Evolutionary conservation across 2,888 invertebrate genomes (phyloP).

Genomic region (Acleris emargana): DNA sequence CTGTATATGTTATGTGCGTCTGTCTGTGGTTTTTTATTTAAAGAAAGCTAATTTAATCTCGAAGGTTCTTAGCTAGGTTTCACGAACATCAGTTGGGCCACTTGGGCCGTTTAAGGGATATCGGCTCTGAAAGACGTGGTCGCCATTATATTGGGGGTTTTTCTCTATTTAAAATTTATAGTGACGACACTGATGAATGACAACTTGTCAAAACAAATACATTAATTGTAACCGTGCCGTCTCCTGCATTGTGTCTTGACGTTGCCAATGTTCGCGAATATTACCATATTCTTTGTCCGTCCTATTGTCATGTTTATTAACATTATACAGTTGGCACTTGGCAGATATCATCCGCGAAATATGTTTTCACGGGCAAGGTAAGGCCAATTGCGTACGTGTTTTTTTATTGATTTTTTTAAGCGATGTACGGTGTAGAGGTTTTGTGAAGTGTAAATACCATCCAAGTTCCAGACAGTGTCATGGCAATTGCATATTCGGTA

Average conservation of each 20-base stretch:
- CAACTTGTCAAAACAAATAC: conserved; percentile 4
- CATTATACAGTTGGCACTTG: conserved; percentile 5
- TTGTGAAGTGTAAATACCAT: too few relatives aligned
- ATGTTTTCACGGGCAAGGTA: conserved; percentile 4
- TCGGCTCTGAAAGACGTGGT: too few relatives aligned
- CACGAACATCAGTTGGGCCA: too few relatives aligned
- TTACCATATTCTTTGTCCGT: conserved; percentile 1
- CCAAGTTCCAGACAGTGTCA: too few relatives aligned
- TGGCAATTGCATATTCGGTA: too few relatives aligned
- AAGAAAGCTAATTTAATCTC: too few relatives aligned
- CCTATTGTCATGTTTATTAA: conserved; percentile 16
- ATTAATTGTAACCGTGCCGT: background rate
- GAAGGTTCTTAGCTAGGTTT: too few relatives aligned
- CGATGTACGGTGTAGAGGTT: too few relatives aligned
- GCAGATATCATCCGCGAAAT: conserved; percentile 1
- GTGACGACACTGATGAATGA: background rate
- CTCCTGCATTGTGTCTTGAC: conserved; percentile 8
- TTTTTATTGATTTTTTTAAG: background rate
- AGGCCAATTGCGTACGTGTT: conserved; percentile 7
- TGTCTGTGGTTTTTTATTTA: too few relatives aligned
- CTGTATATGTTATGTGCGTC: too few relatives aligned
- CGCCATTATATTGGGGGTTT: too few relatives aligned
- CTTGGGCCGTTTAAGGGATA: too few relatives aligned
- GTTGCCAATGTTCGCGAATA: conserved; percentile 1
- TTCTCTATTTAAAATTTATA: background rate